phyloP scores from a whole-genome alignment of 2,888 invertebrate genomes.

The Drosophila nigricruria region DNA sequence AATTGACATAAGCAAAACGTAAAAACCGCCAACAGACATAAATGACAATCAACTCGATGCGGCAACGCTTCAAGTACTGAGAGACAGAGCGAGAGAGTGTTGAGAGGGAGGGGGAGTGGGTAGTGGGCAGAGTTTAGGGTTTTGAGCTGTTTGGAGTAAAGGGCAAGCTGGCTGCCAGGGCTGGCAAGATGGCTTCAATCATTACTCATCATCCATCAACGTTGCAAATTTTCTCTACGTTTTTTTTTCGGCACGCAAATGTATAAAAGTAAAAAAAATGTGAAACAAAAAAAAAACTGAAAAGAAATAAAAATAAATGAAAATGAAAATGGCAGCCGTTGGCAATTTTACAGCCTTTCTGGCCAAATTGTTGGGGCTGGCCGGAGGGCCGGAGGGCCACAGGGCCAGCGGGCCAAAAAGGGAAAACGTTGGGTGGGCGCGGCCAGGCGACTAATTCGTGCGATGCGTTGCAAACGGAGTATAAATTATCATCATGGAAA shows the following conservation, averaged over 20 bases:
- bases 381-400: background rate
- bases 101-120: background rate
- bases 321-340: slow-evolving; percentile 72
- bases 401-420: background rate
- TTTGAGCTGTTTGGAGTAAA: background rate
- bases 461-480: slow-evolving; percentile 68
- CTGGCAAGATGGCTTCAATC: slow-evolving; percentile 73
- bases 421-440: background rate
- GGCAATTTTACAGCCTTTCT: slow-evolving; percentile 68
- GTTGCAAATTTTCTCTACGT: slow-evolving; percentile 56
- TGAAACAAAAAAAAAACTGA: slow-evolving; percentile 34
- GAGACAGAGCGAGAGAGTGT: background rate
- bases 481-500: slow-evolving; percentile 81
- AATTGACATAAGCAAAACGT: slow-evolving; percentile 80
- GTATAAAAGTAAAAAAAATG: slow-evolving; percentile 47
- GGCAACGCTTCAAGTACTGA: slow-evolving; percentile 5
- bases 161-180: slow-evolving; percentile 31
- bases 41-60: slow-evolving; percentile 72
- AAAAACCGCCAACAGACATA: slow-evolving; percentile 76
- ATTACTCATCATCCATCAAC: slow-evolving; percentile 82
- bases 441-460: slow-evolving; percentile 71
- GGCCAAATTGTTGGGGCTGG: slow-evolving; percentile 48
- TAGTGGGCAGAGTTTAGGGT: background rate
- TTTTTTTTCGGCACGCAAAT: slow-evolving; percentile 70
- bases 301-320: slow-evolving; percentile 58